Evolutionary conservation across 2,797 vertebrate species (phyloP), one percentile per base, ranked within the genome.

Genomic region (Glyptemys insculpta): DNA sequence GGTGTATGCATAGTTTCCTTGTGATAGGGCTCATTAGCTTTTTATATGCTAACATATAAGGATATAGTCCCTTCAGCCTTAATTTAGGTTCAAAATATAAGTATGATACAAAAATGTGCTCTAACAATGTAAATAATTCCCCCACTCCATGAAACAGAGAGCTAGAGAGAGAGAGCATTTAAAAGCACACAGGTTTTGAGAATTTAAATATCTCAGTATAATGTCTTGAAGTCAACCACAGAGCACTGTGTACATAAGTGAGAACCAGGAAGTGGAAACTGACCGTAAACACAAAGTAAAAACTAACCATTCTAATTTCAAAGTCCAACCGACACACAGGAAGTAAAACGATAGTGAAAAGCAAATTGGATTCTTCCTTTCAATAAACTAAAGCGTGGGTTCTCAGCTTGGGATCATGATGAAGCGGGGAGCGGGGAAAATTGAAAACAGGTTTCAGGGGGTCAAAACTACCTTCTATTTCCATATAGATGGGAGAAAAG

Each of bases 241-340:
- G 92, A 95, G 92, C 94, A 93, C 94, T 96, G 56, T 86, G 92
- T 82, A 91, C 91, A 56, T 93, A 86, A 89, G 34, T 89, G 87
- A 83, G 92, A 95, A 96, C 78, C 83, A 93, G 80, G 84, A 95
- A 95, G 82, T 59, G 79, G 68, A 97, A 95, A 91, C 81, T 94
- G 91, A 96, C 88, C 92, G 86, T 91, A 96, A 97, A 92, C 82
- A 41, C 92, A 86, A 96, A 91, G 53, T 91, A 88, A 95, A 94
- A 25, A 84, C 78, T 31, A 56, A 91, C 88, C 89, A 16, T 95
- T 94, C 81, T 83, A 92, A 41, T 95, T 96, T 96, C 93, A 88
- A 19, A 78, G 53, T 94, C 72, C 81, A 74, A 91, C 96, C 23
- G 16, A 49, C 96, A 93, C 76, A 81, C 2, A 34, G 15, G 57